Percentiles rank a stretch among this genome's conserved stretches.
phyloP scores from a whole-genome alignment of 30 jellyfish, hydroid and myxozoan species.

The Pelagia noctiluca region DNA sequence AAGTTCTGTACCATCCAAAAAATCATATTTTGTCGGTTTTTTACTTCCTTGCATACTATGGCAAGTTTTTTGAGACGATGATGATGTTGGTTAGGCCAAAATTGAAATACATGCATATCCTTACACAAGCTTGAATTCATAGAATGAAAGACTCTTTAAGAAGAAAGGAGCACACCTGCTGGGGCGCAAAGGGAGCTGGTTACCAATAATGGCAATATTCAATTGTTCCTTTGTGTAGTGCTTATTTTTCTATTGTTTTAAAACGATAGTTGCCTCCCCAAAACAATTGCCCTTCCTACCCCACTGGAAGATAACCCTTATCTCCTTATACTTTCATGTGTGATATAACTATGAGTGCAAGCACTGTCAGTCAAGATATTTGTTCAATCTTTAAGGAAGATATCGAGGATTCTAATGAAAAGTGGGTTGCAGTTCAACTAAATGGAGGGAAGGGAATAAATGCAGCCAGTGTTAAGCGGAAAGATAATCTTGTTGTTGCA shows the following conservation, averaged over 20 bases:
- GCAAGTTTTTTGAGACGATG: conserved; percentile 2
- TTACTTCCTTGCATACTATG: conserved; percentile 11
- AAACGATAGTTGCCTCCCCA: conserved; percentile 7
- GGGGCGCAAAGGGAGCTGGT: conserved; percentile 23
- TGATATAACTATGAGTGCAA: conserved; percentile 19
- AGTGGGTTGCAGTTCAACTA: conserved; percentile 24
- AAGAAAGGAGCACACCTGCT: conserved; percentile 23
- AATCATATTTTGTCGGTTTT: too few species aligned
- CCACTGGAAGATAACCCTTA: conserved; percentile 22
- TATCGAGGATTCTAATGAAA: conserved; percentile 22
- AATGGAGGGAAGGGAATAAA: conserved; percentile 18
- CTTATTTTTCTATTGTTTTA: neutral
- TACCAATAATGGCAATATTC: conserved; percentile 15
- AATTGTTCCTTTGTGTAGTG: conserved; percentile 13
- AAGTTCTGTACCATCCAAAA: too few species aligned
- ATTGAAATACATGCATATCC: conserved; percentile 14
- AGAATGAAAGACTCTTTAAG: conserved; percentile 19
- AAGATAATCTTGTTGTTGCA: conserved; percentile 22
- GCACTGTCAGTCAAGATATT: conserved; percentile 23
- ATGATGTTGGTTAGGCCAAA: conserved; percentile 23
- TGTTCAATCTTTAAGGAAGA: conserved; percentile 15
- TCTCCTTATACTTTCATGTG: conserved; percentile 16
- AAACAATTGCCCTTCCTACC: conserved; percentile 10
- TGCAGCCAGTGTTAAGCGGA: conserved; percentile 27
- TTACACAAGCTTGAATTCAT: neutral